These are phyloP conservation scores for Agrilus planipennis DNA, from an alignment of 1,140 invertebrate species.

Conservation along the genomic window DNA sequence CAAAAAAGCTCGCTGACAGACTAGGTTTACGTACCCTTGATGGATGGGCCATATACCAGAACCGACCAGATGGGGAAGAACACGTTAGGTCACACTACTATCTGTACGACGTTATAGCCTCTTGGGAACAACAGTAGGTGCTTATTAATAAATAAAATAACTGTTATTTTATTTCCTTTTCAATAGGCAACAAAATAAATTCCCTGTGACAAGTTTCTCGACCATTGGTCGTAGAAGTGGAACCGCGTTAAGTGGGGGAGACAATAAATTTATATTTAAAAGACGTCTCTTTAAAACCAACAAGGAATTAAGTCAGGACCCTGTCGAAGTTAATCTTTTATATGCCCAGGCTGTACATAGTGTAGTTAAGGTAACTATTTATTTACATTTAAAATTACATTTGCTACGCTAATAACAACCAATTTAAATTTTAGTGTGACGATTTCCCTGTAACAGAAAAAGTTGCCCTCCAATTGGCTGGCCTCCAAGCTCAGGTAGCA, in stretches of 20 bases:
- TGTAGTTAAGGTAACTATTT: conserved; percentile 83
- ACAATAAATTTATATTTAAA: conserved; percentile 89
- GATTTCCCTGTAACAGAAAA: conserved; percentile 92
- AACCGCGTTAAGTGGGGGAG: conserved; percentile 59
- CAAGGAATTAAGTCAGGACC: conserved; percentile 88
- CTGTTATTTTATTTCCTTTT: background rate
- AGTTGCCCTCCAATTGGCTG: conserved; percentile 84
- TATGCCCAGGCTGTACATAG: conserved; percentile 92
- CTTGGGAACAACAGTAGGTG: conserved; percentile 54
- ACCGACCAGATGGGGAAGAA: conserved; percentile 69
- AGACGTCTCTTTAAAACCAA: conserved; percentile 78
- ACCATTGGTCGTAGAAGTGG: conserved; percentile 42
- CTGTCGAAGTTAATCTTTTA: conserved; percentile 86
- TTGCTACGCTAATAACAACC: too few relatives aligned
- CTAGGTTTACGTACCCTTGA: conserved; percentile 71
- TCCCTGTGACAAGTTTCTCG: conserved; percentile 42
- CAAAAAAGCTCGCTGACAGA: conserved; percentile 78
- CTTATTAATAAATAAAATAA: background rate
- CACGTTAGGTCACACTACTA: conserved; percentile 90
- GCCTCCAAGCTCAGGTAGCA: conserved; percentile 85
- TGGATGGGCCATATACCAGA: conserved; percentile 92
- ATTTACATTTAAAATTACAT: too few relatives aligned
- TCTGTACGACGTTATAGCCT: conserved; percentile 85
- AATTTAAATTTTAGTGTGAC: conserved; percentile 56
- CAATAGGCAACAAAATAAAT: conserved; percentile 49